These are phyloP conservation scores for Crotalus helleri DNA, from an alignment of 2,113 vertebrate species.

Conservation along the genomic window DNA sequence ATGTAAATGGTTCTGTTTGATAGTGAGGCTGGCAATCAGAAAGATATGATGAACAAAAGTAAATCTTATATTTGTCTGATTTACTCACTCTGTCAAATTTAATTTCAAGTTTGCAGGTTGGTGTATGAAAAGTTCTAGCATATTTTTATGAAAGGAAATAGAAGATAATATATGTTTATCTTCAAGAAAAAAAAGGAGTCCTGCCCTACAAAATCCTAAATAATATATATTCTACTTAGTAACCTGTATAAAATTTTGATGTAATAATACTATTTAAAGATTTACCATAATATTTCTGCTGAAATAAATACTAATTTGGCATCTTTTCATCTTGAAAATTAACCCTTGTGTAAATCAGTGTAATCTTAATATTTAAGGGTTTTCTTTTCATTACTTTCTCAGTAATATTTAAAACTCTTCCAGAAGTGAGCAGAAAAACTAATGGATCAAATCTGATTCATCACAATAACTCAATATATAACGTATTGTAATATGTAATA, in stretches of 20 bases:
- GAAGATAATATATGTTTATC: background rate
- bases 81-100: conserved; percentile 22
- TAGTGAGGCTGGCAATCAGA: fast-evolving
- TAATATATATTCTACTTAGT: background rate
- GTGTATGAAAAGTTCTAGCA: conserved; percentile 28
- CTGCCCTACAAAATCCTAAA: background rate
- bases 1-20: background rate
- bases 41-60: conserved; percentile 23
- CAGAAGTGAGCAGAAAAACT: background rate
- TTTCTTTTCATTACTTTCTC: background rate
- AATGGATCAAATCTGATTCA: background rate
- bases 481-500: background rate
- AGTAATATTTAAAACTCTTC: background rate
- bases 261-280: background rate
- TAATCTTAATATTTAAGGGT: background rate
- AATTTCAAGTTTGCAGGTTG: conserved; percentile 36
- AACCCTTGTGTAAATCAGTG: background rate
- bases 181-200: background rate
- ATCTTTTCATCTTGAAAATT: conserved; percentile 1
- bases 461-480: background rate
- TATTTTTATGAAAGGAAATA: background rate
- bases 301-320: background rate
- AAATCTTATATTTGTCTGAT: conserved; percentile 1
- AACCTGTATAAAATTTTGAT: background rate
- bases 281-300: background rate